Evolutionary conservation across 2,888 invertebrate species (phyloP), one percentile per base, ranked within the genome.

Genomic region (Spisula subtruncata): DNA sequence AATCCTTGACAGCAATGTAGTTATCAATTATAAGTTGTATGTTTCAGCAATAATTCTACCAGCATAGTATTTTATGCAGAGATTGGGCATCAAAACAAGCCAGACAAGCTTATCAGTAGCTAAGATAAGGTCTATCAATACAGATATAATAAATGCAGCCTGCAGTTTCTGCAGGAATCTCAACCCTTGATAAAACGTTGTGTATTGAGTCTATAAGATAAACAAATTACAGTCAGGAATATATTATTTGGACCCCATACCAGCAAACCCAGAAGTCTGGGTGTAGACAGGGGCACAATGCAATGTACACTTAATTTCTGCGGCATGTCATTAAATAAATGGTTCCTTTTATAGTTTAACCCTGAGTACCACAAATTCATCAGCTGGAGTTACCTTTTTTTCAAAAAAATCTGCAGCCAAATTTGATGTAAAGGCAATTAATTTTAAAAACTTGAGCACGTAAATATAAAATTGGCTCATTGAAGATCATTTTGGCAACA

Each of bases 51-150:
- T 41, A 41, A 41, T 71, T 75, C 75, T 32, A 32, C 75, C 18
- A 75, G 29, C 5, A 0, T 32, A 32, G 25, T 75, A 18, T 35
- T 25, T 75, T 18, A 75, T 46, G n/a, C 48, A 81, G 48, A 81
- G 41, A 48, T 48, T 29, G 25, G 5, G n/a, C 25, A 35, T 81
- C 35, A 81, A 46, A 25, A 48, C n/a, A 81, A 81, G 81, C 81
- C 81, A n/a, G 81, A 81, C 35, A 35, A 48, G 81, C 81, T 81
- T 81, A 81, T 81, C 81, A 81, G 81, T 46, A 48, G 12, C 20
- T 46, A 81, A 48, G 81, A 81, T 46, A 46, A 81, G 46, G 48
- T 25, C 81, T 81, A 81, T 81, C 48, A 81, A 81, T 46, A 46
- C 35, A 41, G 60, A 10, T n/a, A n/a, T 66, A 66, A 66, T 66